Evolutionary conservation across 2,113 vertebrate genomes (phyloP).

Genomic region (Aix galericulata): DNA sequence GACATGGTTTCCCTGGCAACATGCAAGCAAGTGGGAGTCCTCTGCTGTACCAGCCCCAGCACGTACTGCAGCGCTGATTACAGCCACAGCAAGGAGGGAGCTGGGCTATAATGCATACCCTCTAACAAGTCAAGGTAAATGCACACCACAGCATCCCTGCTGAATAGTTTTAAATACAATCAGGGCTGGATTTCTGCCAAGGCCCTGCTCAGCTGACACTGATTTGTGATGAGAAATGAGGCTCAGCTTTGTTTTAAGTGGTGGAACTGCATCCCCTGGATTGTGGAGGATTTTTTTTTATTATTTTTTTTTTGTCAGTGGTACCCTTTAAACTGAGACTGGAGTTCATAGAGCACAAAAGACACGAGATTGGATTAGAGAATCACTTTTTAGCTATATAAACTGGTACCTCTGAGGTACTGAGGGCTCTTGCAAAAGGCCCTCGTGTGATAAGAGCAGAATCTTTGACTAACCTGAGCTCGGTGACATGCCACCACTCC

Average conservation of each 20-base stretch:
- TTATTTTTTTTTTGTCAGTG: neutral
- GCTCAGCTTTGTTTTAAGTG: slow-evolving; percentile 14
- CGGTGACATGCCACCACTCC: too few relatives aligned
- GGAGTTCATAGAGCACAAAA: neutral
- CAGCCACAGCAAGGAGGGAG: neutral
- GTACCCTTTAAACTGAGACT: neutral
- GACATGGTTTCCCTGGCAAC: neutral
- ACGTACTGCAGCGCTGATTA: neutral
- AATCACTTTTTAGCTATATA: neutral
- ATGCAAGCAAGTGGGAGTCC: neutral
- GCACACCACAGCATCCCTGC: neutral
- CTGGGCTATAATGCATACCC: neutral
- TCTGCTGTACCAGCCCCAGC: neutral
- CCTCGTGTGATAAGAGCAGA: neutral
- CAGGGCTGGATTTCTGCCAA: slow-evolving; percentile 32
- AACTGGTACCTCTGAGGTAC: neutral
- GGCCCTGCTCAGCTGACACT: neutral
- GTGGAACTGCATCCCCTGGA: neutral
- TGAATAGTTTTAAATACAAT: slow-evolving; percentile 32
- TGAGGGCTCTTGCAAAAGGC: neutral
- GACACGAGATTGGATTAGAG: neutral
- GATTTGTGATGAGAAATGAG: neutral
- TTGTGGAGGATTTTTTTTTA: neutral
- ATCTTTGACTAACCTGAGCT: too few relatives aligned
- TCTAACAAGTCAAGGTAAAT: neutral